These are phyloP conservation scores for Ardeotis arabs DNA, from an alignment of 2,113 vertebrate species.

Conservation along the genomic window DNA sequence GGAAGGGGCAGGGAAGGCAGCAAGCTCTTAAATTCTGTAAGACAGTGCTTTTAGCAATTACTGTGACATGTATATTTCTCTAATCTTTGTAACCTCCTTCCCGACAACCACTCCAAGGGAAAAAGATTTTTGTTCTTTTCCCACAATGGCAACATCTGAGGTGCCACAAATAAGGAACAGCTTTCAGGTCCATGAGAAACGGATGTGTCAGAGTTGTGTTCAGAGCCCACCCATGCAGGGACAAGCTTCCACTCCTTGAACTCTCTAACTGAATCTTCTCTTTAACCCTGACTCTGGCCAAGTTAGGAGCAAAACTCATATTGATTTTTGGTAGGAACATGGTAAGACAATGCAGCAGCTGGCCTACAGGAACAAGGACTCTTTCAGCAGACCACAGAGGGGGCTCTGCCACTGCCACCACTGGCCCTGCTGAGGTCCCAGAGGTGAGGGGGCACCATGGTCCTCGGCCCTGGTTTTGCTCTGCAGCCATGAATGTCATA, in stretches of 20 bases:
- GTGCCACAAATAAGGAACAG: background rate
- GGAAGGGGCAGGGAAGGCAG: background rate
- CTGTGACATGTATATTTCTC: background rate
- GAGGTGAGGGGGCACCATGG: rapidly evolving
- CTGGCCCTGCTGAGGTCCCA: background rate
- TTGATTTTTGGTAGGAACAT: background rate
- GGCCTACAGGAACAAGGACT: background rate
- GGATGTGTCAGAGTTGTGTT: rapidly evolving
- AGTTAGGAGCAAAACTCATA: background rate
- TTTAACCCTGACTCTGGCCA: background rate
- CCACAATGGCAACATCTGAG: background rate
- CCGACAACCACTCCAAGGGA: background rate
- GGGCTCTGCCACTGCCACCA: background rate
- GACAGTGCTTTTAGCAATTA: background rate
- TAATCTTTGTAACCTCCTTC: background rate
- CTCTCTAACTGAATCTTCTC: background rate
- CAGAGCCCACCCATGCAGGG: background rate
- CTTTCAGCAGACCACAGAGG: background rate
- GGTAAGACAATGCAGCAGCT: background rate
- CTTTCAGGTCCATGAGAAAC: background rate
- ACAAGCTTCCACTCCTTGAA: background rate
- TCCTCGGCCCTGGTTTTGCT: background rate
- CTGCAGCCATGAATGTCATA: background rate
- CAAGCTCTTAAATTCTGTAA: background rate
- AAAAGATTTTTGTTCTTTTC: background rate